Evolutionary conservation across 1,140 invertebrate genomes (phyloP), one percentile per base, ranked within the genome.

Genomic region (Drosophila bocqueti): DNA sequence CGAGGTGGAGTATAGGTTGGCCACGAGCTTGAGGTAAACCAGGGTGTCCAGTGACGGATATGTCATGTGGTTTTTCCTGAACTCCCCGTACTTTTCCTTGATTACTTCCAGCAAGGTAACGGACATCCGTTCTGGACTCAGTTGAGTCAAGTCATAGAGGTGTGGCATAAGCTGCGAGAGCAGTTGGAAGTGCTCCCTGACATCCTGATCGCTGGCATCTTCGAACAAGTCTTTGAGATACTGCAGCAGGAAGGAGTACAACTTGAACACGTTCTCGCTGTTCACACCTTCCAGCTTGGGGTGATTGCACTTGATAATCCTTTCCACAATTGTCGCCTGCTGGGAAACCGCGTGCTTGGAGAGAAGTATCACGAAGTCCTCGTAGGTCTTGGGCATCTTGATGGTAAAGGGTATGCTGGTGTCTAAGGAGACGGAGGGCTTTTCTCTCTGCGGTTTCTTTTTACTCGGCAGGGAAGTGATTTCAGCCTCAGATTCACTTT

Each of bases 251-350:
- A 96, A 96, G 1, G 94, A 94, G 92, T 96, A 97, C 11, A 98
- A 91, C 78, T 94, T 94, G 36, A 95, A 95, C 31, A 98, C 93
- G 89, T 96, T 96, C 50, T 96, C 95, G 91, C 96, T 97, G 84
- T 98, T 98, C 15, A 94, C 95, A 74, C 95, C 95, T 21, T 94
- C 94, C 49, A 98, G 92, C 87, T 96, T 96, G 40, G 96, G 96
- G 93, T 98, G 96, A 93, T 97, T 97, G 78, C 95, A 97, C 93
- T 97, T 97, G 47, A 98, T 96, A 76, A 98, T 95, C 81, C 97
- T 95, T 77, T 97, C 96, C 55, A 98, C 81, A 11, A 98, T 96
- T 9, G 95, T 94, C 4, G 94, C 93, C 76, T 97, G 96, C 78
- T 97, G 96, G 74, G 96, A 94, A 8, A 94, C 92, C 40, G 94